Conservation (phyloP, 2,797 vertebrate species). For the Labroides dimidiatus region DNA sequence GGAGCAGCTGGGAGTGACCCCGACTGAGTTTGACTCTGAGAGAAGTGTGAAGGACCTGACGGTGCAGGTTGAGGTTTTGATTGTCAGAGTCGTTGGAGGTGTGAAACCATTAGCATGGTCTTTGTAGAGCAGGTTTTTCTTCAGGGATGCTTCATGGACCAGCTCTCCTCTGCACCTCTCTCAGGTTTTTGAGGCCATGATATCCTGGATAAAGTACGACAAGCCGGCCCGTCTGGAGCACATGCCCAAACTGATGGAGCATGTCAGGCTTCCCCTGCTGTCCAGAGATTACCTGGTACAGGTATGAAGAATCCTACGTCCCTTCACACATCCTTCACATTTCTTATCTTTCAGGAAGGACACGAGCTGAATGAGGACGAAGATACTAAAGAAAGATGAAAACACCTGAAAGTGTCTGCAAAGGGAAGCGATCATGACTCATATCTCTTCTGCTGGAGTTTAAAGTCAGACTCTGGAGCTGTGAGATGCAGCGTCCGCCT, state of each 20-base stretch:
- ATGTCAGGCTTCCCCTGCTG: slow-evolving; percentile 93
- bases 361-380: too few species aligned
- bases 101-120: not conserved
- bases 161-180: not conserved
- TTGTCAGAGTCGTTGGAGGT: accelerated
- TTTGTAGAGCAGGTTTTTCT: not conserved
- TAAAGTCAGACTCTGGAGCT: too few species aligned
- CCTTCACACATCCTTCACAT: not conserved
- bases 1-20: not conserved
- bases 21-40: slow-evolving; percentile 13
- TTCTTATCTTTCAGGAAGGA: not conserved
- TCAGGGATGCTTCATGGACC: not conserved
- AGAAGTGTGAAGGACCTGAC: not conserved
- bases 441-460: too few species aligned
- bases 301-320: slow-evolving; percentile 70
- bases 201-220: slow-evolving; percentile 96
- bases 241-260: slow-evolving; percentile 97
- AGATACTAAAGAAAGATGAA: too few species aligned
- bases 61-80: not conserved
- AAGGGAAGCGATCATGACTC: too few species aligned
- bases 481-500: too few species aligned
- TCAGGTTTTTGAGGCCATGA: slow-evolving; percentile 96
- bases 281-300: slow-evolving; percentile 96
- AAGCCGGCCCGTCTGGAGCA: slow-evolving; percentile 91
- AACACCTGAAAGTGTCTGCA: too few species aligned